These are phyloP conservation scores for Anarrhichthys ocellatus DNA, from an alignment of 2,113 vertebrate species.

Conservation along the genomic window DNA sequence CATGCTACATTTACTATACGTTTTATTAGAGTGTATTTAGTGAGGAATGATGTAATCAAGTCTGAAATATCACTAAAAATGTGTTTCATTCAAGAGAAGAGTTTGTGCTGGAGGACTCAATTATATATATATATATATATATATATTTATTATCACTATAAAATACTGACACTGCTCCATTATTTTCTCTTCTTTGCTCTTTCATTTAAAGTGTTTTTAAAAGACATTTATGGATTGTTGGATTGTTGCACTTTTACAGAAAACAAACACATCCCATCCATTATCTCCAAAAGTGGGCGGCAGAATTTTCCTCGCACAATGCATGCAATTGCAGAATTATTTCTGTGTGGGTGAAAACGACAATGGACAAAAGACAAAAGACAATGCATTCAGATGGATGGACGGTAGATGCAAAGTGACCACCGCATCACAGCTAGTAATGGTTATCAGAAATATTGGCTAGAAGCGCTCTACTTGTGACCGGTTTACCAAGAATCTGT, in stretches of 20 bases:
- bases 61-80: neutral
- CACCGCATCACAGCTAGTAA: neutral
- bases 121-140: neutral
- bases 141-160: neutral
- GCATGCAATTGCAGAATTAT: constrained; percentile 19
- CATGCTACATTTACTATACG: neutral
- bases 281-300: constrained; percentile 37
- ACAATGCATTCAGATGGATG: constrained; percentile 33
- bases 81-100: neutral
- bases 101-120: neutral
- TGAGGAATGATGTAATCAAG: neutral
- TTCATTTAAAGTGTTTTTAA: constrained; percentile 25
- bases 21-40: neutral
- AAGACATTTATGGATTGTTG: constrained; percentile 6
- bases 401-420: constrained; percentile 38
- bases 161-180: neutral
- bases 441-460: constrained; percentile 28
- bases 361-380: neutral
- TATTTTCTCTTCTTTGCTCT: neutral
- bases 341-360: constrained; percentile 32
- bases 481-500: neutral
- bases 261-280: constrained; percentile 36
- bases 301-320: constrained; percentile 10
- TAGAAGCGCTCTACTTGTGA: neutral
- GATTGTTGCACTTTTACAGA: constrained; percentile 10